Evolutionary conservation across 2,797 vertebrate species (phyloP).

Genomic region (Pangasius larnaudii): DNA sequence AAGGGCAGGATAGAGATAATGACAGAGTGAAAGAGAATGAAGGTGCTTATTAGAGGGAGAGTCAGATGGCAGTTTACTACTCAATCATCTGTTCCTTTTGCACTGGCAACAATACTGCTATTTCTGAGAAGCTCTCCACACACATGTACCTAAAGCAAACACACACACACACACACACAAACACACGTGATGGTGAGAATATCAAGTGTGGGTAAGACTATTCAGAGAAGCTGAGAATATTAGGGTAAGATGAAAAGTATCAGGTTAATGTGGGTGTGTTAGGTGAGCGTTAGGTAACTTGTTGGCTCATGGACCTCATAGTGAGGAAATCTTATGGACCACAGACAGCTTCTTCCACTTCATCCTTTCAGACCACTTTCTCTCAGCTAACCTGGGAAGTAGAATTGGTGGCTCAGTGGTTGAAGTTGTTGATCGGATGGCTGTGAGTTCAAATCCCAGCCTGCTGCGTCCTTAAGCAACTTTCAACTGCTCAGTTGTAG

Average conservation of each 20-base stretch:
- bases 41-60: slow-evolving; percentile 20
- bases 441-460: background rate
- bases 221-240: background rate
- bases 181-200: background rate
- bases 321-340: background rate
- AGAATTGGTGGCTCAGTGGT: background rate
- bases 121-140: background rate
- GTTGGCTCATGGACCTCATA: background rate
- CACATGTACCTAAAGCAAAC: background rate
- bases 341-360: background rate
- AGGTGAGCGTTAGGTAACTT: background rate
- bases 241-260: background rate
- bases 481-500: background rate
- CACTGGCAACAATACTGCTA: background rate
- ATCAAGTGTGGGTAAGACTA: background rate
- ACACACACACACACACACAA: background rate
- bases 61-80: slow-evolving; percentile 14
- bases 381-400: background rate
- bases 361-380: background rate
- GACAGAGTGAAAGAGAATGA: slow-evolving; percentile 2
- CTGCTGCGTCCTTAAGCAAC: background rate
- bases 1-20: slow-evolving; percentile 18
- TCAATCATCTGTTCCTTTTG: slow-evolving; percentile 11
- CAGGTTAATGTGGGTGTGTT: background rate
- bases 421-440: background rate